Conservation (phyloP, 2,888 invertebrate species). For the Physocephala rufipes region DNA sequence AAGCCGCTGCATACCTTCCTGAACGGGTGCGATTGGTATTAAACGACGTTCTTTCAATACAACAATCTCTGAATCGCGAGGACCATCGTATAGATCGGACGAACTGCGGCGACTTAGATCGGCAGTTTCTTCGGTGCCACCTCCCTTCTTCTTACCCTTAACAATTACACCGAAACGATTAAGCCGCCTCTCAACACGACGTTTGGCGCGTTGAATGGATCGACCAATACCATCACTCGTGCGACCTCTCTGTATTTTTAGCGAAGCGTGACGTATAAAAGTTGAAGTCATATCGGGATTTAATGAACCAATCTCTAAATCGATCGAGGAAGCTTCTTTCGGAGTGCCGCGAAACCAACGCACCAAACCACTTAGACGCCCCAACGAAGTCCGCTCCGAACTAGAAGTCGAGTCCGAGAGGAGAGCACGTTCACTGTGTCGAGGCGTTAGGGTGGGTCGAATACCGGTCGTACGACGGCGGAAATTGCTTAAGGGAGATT, state of each 20-base stretch:
- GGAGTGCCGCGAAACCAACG: constrained; percentile 74
- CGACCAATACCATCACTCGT: constrained; percentile 69
- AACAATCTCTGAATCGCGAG: constrained; percentile 87
- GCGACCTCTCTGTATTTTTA: constrained; percentile 64
- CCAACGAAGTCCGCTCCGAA: constrained; percentile 65
- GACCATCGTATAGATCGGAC: constrained; percentile 80
- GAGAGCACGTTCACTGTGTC: constrained; percentile 84
- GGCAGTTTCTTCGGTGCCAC: constrained; percentile 87
- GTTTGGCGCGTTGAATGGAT: constrained; percentile 82
- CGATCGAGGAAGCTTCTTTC: constrained; percentile 68
- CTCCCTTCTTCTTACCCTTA: constrained; percentile 88
- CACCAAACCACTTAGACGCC: constrained; percentile 77
- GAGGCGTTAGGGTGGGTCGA: constrained; percentile 75
- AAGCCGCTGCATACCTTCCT: constrained; percentile 89
- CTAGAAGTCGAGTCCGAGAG: constrained; percentile 68
- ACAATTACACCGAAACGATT: constrained; percentile 83
- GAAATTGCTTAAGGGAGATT: constrained; percentile 80
- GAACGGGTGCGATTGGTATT: constrained; percentile 80
- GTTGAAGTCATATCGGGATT: constrained; percentile 71
- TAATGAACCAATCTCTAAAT: constrained; percentile 68
- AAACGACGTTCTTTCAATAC: constrained; percentile 87
- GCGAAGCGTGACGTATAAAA: constrained; percentile 68
- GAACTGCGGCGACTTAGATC: constrained; percentile 84
- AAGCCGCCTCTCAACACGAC: constrained; percentile 89
- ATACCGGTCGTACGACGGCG: constrained; percentile 71